Evolutionary conservation across 2,888 invertebrate species (phyloP).

Genomic region (Abscondita cerata): DNA sequence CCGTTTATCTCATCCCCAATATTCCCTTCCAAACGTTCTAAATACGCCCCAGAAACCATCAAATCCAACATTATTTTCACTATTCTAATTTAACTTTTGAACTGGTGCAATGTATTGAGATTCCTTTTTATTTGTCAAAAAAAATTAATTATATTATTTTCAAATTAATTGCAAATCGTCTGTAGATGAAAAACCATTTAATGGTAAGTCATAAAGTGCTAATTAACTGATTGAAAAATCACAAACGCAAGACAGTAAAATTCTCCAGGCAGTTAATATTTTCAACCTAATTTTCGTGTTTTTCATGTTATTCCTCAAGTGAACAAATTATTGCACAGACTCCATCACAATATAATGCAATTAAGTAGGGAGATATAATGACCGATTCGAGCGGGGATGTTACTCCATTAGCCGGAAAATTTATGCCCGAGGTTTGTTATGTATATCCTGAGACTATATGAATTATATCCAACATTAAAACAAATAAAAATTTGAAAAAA

Average conservation of each 20-base stretch:
- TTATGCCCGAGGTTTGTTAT: constrained; percentile 4
- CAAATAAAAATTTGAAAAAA: no score
- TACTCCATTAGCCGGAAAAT: constrained; percentile 28
- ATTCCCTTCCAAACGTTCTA: constrained; percentile 35
- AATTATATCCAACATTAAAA: no score
- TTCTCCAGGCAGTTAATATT: constrained; percentile 3
- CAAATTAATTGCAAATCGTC: no score
- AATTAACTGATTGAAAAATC: no score
- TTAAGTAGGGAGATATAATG: constrained; percentile 26
- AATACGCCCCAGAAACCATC: constrained; percentile 32
- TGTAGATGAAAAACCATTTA: no score
- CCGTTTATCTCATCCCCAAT: constrained; percentile 46
- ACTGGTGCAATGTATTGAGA: constrained; percentile 11
- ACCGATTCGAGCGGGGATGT: constrained; percentile 26
- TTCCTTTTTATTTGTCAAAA: neutral
- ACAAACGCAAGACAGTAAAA: no score
- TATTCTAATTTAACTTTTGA: constrained; percentile 28
- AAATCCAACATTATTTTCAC: constrained; percentile 30
- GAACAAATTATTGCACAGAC: constrained; percentile 14
- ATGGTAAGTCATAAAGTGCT: no score
- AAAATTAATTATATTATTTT: neutral
- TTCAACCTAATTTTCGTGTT: neutral
- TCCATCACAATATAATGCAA: constrained; percentile 19
- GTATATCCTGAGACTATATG: constrained; percentile 7
- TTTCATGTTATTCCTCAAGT: constrained; percentile 3